Conservation (phyloP, 2,797 vertebrate genomes). For the Muraenolepis orangiensis region DNA sequence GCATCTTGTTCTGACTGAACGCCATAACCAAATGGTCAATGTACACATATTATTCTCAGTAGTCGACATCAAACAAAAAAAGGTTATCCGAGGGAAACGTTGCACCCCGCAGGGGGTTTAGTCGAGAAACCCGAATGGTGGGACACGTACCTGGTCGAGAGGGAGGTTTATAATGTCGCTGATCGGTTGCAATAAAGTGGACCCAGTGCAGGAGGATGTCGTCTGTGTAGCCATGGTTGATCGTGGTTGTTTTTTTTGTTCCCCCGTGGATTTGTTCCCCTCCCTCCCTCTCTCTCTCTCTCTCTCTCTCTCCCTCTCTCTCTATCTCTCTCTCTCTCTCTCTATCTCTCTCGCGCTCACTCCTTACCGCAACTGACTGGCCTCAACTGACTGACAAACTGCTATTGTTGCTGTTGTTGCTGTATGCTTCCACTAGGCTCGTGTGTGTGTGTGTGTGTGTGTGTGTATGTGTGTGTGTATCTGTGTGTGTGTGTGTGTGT, state of each 20-base stretch:
- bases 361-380: constrained; percentile 23
- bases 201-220: constrained; percentile 86
- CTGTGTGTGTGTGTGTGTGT: constrained; percentile 37
- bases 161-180: constrained; percentile 91
- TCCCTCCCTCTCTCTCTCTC: not conserved
- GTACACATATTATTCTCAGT: no score
- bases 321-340: constrained; percentile 40
- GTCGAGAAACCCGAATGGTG: no score
- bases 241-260: constrained; percentile 69
- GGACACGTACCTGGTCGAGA: constrained; percentile 86
- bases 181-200: constrained; percentile 90
- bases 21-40: no score
- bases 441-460: constrained; percentile 46
- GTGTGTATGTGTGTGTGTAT: not conserved
- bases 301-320: constrained; percentile 37
- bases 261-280: constrained; percentile 32
- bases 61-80: no score
- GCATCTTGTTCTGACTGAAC: no score
- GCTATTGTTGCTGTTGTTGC: constrained; percentile 54
- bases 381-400: constrained; percentile 6
- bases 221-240: constrained; percentile 82
- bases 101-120: no score
- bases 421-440: constrained; percentile 30
- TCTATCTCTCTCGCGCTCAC: constrained; percentile 37
- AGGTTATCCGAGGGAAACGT: not conserved